Evolutionary conservation across 2,797 vertebrate genomes (phyloP).

Genomic region (Poliocrania exsul): DNA sequence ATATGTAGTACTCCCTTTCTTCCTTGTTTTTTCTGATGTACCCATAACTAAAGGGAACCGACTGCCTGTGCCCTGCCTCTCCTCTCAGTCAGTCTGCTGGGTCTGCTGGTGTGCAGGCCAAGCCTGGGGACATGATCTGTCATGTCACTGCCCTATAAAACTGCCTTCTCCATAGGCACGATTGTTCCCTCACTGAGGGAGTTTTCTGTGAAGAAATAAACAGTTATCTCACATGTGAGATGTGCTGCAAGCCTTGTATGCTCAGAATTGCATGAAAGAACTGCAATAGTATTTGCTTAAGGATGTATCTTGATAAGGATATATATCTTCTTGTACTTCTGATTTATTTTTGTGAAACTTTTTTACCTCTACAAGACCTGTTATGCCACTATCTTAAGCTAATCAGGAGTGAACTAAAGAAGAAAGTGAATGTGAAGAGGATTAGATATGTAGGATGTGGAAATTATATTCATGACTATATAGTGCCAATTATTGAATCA

Average conservation of each 20-base stretch:
- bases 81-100: not conserved
- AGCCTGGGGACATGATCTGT: not conserved
- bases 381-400: not conserved
- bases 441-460: not conserved
- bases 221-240: not conserved
- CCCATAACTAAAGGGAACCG: not conserved
- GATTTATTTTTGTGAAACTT: not conserved
- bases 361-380: not conserved
- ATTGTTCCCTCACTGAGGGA: not conserved
- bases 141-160: not conserved
- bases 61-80: not conserved
- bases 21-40: not conserved
- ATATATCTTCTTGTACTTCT: not conserved
- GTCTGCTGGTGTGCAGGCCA: not conserved
- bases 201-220: not conserved
- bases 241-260: not conserved
- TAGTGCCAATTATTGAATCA: not conserved
- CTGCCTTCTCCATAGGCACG: fast-evolving
- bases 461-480: not conserved
- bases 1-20: not conserved
- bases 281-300: not conserved
- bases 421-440: not conserved
- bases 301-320: not conserved
- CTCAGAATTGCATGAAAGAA: not conserved
- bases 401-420: not conserved